These are phyloP conservation scores for Progne subis DNA, from an alignment of 2,113 vertebrate species.

Conservation along the genomic window DNA sequence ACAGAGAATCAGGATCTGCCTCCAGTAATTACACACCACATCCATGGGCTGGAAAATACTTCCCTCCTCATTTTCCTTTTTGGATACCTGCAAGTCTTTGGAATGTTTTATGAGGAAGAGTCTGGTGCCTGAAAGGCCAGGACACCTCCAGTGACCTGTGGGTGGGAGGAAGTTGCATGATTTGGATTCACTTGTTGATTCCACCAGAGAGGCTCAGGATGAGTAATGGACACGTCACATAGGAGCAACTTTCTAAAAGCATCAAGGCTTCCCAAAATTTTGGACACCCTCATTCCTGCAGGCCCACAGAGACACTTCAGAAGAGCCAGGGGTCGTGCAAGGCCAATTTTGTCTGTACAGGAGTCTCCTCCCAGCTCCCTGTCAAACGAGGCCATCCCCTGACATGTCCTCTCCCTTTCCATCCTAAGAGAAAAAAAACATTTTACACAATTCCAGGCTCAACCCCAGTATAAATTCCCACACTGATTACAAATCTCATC, in stretches of 20 bases:
- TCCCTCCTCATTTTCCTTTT: not conserved
- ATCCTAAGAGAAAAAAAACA: not conserved
- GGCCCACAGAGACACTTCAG: not conserved
- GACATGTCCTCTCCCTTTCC: not conserved
- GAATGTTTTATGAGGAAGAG: conserved; percentile 6
- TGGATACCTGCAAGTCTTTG: not conserved
- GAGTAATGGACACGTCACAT: rapidly evolving
- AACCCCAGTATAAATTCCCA: conserved; percentile 26
- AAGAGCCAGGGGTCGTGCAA: not conserved
- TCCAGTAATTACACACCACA: not conserved
- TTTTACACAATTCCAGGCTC: not conserved
- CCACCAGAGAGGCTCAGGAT: not conserved
- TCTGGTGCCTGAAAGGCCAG: conserved; percentile 3
- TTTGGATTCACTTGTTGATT: not conserved
- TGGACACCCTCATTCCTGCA: not conserved
- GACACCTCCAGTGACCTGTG: not conserved
- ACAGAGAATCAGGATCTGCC: not conserved
- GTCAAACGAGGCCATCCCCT: not conserved
- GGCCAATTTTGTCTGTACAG: not conserved
- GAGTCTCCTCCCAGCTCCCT: not conserved
- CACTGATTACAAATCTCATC: conserved; percentile 1
- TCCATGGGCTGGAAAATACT: not conserved
- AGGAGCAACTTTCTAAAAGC: not conserved
- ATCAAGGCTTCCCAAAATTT: not conserved
- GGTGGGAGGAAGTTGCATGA: not conserved